A percentile compares a stretch with the other conserved stretches of the same genome.
These are phyloP conservation scores for Aurelia aurita DNA, from an alignment of 30 jellyfish, hydroid and myxozoan genomes.

Conservation along the genomic window DNA sequence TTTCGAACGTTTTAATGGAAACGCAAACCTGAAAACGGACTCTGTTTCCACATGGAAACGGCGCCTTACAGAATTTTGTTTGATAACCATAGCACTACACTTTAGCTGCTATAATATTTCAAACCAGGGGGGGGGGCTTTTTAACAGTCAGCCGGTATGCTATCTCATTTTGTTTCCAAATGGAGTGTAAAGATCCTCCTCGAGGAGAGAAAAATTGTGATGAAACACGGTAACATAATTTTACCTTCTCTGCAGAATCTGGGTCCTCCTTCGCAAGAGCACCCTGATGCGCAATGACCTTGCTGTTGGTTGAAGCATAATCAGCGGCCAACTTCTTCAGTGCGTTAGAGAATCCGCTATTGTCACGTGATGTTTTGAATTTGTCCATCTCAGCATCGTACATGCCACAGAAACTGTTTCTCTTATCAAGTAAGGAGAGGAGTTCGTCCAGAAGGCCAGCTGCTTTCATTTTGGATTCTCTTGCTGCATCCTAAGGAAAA, in stretches of 20 bases:
- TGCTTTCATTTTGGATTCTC: slow-evolving; percentile 84
- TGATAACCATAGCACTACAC: too few species aligned
- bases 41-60: too few species aligned
- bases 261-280: slow-evolving; percentile 84
- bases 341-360: slow-evolving; percentile 61
- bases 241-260: slow-evolving; percentile 79
- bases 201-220: too few species aligned
- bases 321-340: slow-evolving; percentile 74
- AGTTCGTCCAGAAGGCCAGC: slow-evolving; percentile 89
- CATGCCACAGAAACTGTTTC: slow-evolving; percentile 48
- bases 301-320: slow-evolving; percentile 51
- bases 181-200: too few species aligned
- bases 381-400: slow-evolving; percentile 76
- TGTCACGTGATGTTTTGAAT: slow-evolving; percentile 78
- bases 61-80: too few species aligned
- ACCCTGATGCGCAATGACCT: slow-evolving; percentile 47
- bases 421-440: slow-evolving; percentile 62
- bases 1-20: too few species aligned
- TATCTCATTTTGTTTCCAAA: too few species aligned
- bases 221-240: background rate
- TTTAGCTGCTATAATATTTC: too few species aligned
- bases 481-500: slow-evolving; percentile 80
- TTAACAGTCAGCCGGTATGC: too few species aligned
- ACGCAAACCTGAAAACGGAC: too few species aligned
- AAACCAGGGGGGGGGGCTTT: too few species aligned